These are phyloP conservation scores for Megalops atlanticus DNA, from an alignment of 2,113 vertebrate species.

Conservation along the genomic window DNA sequence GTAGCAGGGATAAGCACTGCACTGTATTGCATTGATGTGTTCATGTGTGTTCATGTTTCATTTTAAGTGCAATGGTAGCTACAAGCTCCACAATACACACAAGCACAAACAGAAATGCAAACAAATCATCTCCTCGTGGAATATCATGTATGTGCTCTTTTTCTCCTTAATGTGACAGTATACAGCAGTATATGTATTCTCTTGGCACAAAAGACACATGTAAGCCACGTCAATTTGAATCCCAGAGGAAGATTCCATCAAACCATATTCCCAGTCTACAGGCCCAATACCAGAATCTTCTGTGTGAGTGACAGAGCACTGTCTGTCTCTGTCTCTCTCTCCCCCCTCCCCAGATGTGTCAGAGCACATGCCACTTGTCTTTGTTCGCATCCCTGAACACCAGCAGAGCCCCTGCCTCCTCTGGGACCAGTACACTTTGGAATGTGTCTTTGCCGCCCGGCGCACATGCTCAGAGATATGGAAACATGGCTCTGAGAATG, in stretches of 20 bases:
- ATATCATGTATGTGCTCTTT: no score
- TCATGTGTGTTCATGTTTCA: not conserved
- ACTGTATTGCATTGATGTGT: no score
- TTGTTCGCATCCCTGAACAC: not conserved
- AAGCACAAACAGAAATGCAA: no score
- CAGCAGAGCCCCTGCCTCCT: not conserved
- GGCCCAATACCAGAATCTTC: not conserved
- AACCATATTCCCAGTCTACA: not conserved
- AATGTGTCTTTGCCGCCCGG: not conserved
- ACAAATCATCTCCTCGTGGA: no score
- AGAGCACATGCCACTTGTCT: not conserved
- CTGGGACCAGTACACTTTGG: not conserved
- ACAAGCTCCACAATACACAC: not conserved
- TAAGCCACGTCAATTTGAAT: no score
- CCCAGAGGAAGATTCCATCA: no score
- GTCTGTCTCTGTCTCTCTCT: not conserved
- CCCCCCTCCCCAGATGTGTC: not conserved
- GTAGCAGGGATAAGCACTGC: no score
- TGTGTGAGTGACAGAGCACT: not conserved
- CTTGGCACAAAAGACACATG: no score
- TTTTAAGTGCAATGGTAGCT: not conserved
- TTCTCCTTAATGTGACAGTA: no score
- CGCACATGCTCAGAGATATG: not conserved
- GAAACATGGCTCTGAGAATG: not conserved
- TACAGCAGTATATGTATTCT: no score